Conservation (phyloP, 2,888 invertebrate species). For the Ichneumon xanthorius region DNA sequence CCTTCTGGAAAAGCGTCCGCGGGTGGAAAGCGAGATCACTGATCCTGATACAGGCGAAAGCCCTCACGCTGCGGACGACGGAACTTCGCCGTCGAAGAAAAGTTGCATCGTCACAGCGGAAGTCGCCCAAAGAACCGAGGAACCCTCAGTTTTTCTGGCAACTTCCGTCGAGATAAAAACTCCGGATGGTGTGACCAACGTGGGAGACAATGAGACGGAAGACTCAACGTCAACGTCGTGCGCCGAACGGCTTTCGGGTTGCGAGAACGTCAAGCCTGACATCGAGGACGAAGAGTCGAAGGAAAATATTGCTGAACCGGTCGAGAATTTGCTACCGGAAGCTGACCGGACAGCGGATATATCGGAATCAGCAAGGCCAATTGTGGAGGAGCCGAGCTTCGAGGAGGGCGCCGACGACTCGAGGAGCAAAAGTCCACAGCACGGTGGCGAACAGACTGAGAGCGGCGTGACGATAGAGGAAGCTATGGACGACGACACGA, state of each 20-base stretch:
- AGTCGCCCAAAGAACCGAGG: slow-evolving; percentile 25
- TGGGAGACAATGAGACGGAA: slow-evolving; percentile 36
- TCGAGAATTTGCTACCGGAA: slow-evolving; percentile 47
- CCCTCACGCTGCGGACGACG: not conserved
- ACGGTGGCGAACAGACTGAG: slow-evolving; percentile 50
- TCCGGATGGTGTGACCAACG: not conserved
- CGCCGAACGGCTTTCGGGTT: slow-evolving; percentile 16
- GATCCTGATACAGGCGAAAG: slow-evolving; percentile 43
- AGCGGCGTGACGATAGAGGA: slow-evolving; percentile 77
- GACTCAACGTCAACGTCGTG: slow-evolving; percentile 18
- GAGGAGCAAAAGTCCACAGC: not conserved
- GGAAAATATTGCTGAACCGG: slow-evolving; percentile 29
- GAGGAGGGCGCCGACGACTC: slow-evolving; percentile 56
- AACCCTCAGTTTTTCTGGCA: not conserved
- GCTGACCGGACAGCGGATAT: slow-evolving; percentile 54
- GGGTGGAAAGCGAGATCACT: slow-evolving; percentile 47
- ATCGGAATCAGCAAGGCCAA: slow-evolving; percentile 63
- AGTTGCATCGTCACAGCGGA: slow-evolving; percentile 16
- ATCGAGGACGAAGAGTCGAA: slow-evolving; percentile 29
- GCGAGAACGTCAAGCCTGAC: slow-evolving; percentile 19
- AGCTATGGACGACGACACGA: slow-evolving; percentile 75
- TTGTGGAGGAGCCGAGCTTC: slow-evolving; percentile 64
- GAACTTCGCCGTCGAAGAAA: slow-evolving; percentile 29
- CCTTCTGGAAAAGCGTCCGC: slow-evolving; percentile 61
- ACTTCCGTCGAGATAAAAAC: not conserved